Conservation (phyloP, 2,888 invertebrate species). For the Bembecia ichneumoniformis region DNA sequence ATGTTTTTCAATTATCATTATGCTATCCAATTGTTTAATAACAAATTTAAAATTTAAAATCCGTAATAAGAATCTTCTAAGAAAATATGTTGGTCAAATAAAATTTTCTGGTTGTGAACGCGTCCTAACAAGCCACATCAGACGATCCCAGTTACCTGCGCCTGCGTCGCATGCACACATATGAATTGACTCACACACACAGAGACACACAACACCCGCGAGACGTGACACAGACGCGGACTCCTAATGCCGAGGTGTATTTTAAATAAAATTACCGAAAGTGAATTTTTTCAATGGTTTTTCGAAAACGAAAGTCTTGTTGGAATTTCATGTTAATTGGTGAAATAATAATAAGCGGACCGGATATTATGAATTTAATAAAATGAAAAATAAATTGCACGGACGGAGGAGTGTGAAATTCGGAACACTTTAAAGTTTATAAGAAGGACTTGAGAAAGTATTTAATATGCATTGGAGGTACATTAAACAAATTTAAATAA, state of each 20-base stretch:
- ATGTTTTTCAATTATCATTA: too few species aligned
- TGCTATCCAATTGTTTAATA: too few species aligned
- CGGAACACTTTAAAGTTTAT: too few species aligned
- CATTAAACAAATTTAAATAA: too few species aligned
- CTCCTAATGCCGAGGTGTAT: conserved; percentile 36
- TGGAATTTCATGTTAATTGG: conserved; percentile 4
- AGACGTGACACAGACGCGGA: conserved; percentile 56
- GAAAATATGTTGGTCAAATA: neutral
- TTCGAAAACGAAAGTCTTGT: conserved; percentile 16
- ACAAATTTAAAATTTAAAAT: too few species aligned
- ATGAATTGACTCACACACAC: conserved; percentile 16
- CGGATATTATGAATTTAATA: too few species aligned
- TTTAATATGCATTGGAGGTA: too few species aligned
- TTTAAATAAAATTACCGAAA: conserved; percentile 34
- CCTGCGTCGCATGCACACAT: conserved; percentile 21
- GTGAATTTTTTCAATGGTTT: conserved; percentile 20
- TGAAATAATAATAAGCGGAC: neutral
- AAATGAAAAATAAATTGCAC: neutral
- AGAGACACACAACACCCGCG: conserved; percentile 16
- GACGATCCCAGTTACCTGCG: conserved; percentile 68
- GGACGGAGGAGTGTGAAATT: too few species aligned
- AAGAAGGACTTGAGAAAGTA: too few species aligned
- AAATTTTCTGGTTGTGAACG: conserved; percentile 24
- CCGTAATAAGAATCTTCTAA: neutral
- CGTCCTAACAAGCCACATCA: conserved; percentile 36